Percentiles rank a stretch among this genome's conserved stretches.
phyloP scores from a whole-genome alignment of 2,888 invertebrate species.

The Galeopsomyia nigrocyanea region DNA sequence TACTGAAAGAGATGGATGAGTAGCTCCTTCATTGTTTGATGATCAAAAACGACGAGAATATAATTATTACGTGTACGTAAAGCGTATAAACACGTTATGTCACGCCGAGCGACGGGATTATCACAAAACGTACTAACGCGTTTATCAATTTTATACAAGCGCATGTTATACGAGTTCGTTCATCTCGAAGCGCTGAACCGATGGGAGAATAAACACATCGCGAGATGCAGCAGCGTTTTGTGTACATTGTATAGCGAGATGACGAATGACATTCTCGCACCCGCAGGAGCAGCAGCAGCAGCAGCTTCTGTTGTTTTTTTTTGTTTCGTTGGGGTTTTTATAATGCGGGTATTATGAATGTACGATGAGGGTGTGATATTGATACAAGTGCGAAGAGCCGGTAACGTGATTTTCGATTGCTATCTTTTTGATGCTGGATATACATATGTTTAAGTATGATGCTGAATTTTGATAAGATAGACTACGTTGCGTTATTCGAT shows the following conservation, averaged over 20 bases:
- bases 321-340: too few relatives aligned
- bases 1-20: too few relatives aligned
- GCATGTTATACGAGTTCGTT: background rate
- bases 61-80: conserved; percentile 7
- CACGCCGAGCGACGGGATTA: background rate
- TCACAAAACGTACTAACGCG: background rate
- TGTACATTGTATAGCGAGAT: background rate
- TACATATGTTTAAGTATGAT: too few relatives aligned
- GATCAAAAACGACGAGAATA: too few relatives aligned
- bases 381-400: conserved; percentile 5
- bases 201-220: conserved; percentile 3
- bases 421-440: background rate
- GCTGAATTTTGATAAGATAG: too few relatives aligned
- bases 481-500: too few relatives aligned
- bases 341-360: too few relatives aligned
- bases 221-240: background rate
- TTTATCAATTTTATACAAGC: conserved; percentile 22
- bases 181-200: background rate
- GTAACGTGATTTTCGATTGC: background rate
- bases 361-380: too few relatives aligned
- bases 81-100: background rate
- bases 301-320: too few relatives aligned
- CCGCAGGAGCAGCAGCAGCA: background rate
- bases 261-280: conserved; percentile 1
- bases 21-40: too few relatives aligned